These are phyloP conservation scores for Drosophila subsilvestris DNA, from an alignment of 2,888 invertebrate genomes.

Conservation along the genomic window DNA sequence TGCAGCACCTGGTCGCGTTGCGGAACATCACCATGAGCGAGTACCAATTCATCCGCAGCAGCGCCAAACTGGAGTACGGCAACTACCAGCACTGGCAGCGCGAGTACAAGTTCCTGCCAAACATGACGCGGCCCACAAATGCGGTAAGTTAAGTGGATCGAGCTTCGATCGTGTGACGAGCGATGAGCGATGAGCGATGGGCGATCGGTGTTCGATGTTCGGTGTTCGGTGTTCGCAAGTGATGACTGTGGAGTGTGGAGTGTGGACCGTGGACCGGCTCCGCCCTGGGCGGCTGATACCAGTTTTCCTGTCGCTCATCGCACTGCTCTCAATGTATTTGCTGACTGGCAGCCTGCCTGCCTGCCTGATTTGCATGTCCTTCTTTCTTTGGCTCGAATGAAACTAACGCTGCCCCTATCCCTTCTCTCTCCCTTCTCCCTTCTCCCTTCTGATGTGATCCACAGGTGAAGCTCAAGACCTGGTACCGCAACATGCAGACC, in stretches of 20 bases:
- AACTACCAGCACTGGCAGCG: slow-evolving; percentile 57
- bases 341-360: not conserved
- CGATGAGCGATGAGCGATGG: slow-evolving; percentile 24
- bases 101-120: slow-evolving; percentile 81
- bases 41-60: slow-evolving; percentile 39
- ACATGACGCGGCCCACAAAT: slow-evolving; percentile 67
- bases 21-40: slow-evolving; percentile 54
- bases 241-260: too few species aligned
- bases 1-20: slow-evolving; percentile 60
- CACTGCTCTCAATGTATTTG: not conserved
- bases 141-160: slow-evolving; percentile 67
- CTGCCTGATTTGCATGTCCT: slow-evolving; percentile 49
- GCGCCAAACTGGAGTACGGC: slow-evolving; percentile 65
- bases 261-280: slow-evolving; percentile 70
- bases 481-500: slow-evolving; percentile 81
- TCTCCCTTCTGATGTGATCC: too few species aligned
- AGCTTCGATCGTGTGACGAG: slow-evolving; percentile 10
- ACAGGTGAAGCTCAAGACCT: slow-evolving; percentile 79
- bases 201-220: not conserved
- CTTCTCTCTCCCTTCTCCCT: not conserved
- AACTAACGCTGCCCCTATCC: slow-evolving; percentile 11
- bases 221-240: slow-evolving; percentile 9
- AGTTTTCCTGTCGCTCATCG: slow-evolving; percentile 44
- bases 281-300: slow-evolving; percentile 66
- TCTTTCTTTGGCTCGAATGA: not conserved